Evolutionary conservation across 2,888 invertebrate genomes (phyloP).

Genomic region (Lagria hirta): DNA sequence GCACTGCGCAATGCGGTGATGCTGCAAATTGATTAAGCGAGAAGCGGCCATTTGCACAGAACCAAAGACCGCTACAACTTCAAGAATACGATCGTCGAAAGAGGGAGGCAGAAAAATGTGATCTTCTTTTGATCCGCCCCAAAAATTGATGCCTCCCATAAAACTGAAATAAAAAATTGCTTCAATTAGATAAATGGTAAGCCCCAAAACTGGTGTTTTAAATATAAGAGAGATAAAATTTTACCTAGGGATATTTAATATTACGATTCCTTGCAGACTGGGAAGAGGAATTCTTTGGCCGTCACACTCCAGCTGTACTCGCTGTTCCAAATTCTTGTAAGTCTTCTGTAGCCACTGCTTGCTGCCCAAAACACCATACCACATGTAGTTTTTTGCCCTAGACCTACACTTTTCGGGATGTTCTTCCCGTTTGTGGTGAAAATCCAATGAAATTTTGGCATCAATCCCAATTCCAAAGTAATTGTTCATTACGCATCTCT

Average conservation of each 20-base stretch:
- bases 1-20: conserved; percentile 96
- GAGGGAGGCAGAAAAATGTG: conserved; percentile 90
- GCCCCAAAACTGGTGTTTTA: no score
- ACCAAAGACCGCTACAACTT: conserved; percentile 97
- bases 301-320: conserved; percentile 94
- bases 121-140: conserved; percentile 92
- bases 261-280: conserved; percentile 94
- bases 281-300: conserved; percentile 94
- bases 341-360: conserved; percentile 85
- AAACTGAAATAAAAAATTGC: conserved; percentile 69
- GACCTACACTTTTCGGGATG: conserved; percentile 96
- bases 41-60: conserved; percentile 98
- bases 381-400: conserved; percentile 94
- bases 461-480: conserved; percentile 98
- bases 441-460: conserved; percentile 95
- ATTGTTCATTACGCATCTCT: conserved; percentile 97
- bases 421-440: conserved; percentile 95
- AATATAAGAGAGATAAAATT: no score
- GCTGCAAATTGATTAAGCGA: conserved; percentile 90
- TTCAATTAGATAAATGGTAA: conserved; percentile 1
- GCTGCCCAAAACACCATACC: conserved; percentile 82
- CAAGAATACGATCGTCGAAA: conserved; percentile 93
- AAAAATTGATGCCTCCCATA: conserved; percentile 98
- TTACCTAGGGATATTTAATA: conserved; percentile 90
- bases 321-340: conserved; percentile 93